Base-by-base conservation (phyloP, 2,113 vertebrate species). In the Galeopterus variegatus region DNA sequence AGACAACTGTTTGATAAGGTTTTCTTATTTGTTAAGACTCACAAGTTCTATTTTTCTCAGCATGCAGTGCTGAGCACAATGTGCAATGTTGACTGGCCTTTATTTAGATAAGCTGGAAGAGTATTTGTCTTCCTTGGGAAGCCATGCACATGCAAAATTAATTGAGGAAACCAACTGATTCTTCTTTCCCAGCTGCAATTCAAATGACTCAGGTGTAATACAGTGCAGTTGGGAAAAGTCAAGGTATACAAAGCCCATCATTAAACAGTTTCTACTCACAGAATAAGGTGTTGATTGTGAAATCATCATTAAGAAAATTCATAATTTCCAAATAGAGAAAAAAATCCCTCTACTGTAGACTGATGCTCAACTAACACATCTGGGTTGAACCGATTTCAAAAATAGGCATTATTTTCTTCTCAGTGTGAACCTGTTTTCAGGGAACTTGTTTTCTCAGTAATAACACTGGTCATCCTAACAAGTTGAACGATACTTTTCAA, bases 391-490 rank as follows among this genome's bases (percentile, higher is more conserved):
- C 14, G 52, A 72, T 84, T 76, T 75, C 45, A 69, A 94, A 88
- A 88, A 75, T 84, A 69, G 87, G 24, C 52, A 58, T 80, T 60
- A 56, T 93, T 96, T 94, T 90, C 77, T 81, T 97, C 94, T 98
- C 88, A 96, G 94, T 96, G 52, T 96, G 97, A 97, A 92, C 75
- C 96, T 80, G 89, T 64, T 97, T 96, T 92, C 81, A 97, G 96
- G 96, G 94, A 97, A 96, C 88, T 88, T 60, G 15, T 50, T 98
- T 97, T 96, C 75, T 95, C 0, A 15, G 31, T 96, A 96, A 98
- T 97, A 97, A 98, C 92, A 93, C 95, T 97, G 97, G 97, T 98
- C 97, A 97, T 97, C 96, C 97, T 98, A 98, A 98, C 96, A 98
- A 96, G 95, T 95, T 97, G 81, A 87, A 89, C 97, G 97, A 90